Conservation (phyloP, 2,113 vertebrate species). For the Cololabis saira region DNA sequence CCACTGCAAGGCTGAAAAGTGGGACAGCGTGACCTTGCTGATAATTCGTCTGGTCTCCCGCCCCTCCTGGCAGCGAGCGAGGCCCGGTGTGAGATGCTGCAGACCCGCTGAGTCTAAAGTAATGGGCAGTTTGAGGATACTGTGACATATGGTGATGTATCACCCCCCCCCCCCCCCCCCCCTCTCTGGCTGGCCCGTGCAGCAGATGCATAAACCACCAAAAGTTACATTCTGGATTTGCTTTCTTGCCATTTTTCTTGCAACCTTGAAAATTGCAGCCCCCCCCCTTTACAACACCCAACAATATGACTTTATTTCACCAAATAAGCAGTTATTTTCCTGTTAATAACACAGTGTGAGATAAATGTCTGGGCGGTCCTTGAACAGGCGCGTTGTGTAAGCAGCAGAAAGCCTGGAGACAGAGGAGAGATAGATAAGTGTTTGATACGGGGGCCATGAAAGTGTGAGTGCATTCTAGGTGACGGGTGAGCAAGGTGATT, state of each 20-base stretch:
- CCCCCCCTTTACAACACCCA: conserved; percentile 1
- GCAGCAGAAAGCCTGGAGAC: conserved; percentile 27
- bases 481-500: conserved; percentile 49
- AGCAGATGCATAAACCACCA: not conserved
- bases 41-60: conserved; percentile 64
- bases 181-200: conserved; percentile 36
- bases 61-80: conserved; percentile 49
- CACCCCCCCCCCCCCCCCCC: conserved; percentile 2
- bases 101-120: conserved; percentile 33
- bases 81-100: conserved; percentile 36
- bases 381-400: conserved; percentile 43
- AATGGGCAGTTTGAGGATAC: conserved; percentile 61
- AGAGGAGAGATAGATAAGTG: conserved; percentile 13
- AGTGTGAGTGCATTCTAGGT: conserved; percentile 24
- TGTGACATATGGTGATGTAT: conserved; percentile 55
- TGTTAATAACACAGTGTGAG: conserved; percentile 39
- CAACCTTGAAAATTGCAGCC: conserved; percentile 3
- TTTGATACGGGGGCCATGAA: conserved; percentile 6
- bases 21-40: conserved; percentile 73
- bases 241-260: not conserved
- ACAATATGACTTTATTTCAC: conserved; percentile 18
- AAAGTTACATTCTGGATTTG: conserved; percentile 5
- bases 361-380: conserved; percentile 2
- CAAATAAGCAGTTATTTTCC: conserved; percentile 31
- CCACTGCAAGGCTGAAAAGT: conserved; percentile 57